phyloP scores from a whole-genome alignment of 37 sponge, comb jelly and placozoan species.

The Diacarnus erythraeanus region DNA sequence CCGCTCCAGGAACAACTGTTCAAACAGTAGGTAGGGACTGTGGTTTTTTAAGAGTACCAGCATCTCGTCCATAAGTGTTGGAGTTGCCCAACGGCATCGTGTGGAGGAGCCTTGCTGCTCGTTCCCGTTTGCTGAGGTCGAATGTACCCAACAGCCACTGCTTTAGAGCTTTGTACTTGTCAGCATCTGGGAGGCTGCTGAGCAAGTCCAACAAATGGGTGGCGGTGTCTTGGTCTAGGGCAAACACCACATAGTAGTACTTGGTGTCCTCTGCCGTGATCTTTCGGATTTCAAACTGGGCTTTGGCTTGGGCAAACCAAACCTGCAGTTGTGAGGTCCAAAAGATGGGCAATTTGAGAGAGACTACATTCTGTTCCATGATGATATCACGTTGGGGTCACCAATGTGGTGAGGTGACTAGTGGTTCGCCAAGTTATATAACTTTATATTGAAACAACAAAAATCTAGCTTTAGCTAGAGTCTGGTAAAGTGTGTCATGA shows the following conservation, averaged over 20 bases:
- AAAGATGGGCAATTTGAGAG: background rate
- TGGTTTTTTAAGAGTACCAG: slow-evolving; percentile 3
- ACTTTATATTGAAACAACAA: no score
- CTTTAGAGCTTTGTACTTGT: background rate
- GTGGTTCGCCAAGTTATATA: no score
- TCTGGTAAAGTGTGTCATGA: no score
- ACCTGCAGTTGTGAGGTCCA: background rate
- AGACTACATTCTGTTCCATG: background rate
- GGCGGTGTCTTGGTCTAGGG: slow-evolving; percentile 2
- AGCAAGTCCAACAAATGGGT: background rate
- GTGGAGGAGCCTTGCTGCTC: background rate
- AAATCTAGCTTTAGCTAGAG: no score
- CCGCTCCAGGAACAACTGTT: slow-evolving; percentile 12
- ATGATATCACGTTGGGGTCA: no score
- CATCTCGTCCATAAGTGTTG: background rate
- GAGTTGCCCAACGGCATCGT: background rate
- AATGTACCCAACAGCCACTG: background rate
- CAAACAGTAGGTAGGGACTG: background rate
- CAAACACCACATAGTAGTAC: background rate
- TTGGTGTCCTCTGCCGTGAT: background rate
- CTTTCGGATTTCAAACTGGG: background rate
- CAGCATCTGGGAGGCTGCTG: slow-evolving; percentile 1
- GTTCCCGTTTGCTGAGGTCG: background rate
- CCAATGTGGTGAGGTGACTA: no score
- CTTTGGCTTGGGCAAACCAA: background rate